These are phyloP conservation scores for Aphodius sticticus DNA, from an alignment of 2,888 invertebrate genomes.

Conservation along the genomic window DNA sequence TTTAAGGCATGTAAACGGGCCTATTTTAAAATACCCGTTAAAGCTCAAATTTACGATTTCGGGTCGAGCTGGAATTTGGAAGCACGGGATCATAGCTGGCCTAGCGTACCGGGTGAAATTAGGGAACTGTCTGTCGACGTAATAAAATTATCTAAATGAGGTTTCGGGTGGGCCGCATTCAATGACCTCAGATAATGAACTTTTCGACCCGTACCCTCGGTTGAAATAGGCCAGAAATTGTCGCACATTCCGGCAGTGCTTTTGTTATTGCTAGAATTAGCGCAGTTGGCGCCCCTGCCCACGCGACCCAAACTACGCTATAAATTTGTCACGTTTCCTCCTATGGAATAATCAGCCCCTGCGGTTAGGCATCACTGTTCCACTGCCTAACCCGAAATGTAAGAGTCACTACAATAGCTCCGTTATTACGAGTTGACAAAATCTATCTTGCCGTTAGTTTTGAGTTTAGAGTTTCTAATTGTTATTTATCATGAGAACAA, in stretches of 20 bases:
- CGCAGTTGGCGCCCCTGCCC: background rate
- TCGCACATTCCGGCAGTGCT: constrained; percentile 4
- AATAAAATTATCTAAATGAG: constrained; percentile 4
- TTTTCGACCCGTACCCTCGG: background rate
- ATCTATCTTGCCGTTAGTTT: too few relatives aligned
- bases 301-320: background rate
- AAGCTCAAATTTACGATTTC: background rate
- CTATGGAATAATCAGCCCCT: background rate
- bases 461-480: too few relatives aligned
- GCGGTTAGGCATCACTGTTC: background rate
- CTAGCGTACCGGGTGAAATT: background rate
- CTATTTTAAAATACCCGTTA: background rate
- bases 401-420: background rate
- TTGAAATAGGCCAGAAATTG: background rate
- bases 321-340: background rate
- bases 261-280: constrained; percentile 4
- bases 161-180: background rate
- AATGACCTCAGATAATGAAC: constrained; percentile 4
- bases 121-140: background rate
- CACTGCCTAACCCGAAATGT: background rate
- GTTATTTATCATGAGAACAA: too few relatives aligned
- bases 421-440: background rate
- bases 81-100: background rate
- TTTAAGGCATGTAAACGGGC: background rate
- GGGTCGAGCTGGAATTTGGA: background rate